phyloP scores from a whole-genome alignment of 2,113 vertebrate genomes.

The Condylura cristata region DNA sequence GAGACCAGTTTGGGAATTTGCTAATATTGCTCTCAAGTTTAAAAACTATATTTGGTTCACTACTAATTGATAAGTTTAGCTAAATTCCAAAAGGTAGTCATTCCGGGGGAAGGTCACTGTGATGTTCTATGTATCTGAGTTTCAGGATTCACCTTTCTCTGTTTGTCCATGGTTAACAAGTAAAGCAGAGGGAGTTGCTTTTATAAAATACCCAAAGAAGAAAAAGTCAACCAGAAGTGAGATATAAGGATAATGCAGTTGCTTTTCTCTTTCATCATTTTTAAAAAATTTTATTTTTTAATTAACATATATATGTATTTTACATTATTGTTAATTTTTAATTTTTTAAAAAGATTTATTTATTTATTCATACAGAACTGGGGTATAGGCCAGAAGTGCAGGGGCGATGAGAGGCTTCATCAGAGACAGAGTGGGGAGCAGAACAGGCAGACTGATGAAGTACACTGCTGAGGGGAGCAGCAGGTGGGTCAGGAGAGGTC shows the following conservation, averaged over 20 bases:
- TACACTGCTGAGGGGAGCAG: too few species aligned
- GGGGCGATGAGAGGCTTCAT: too few species aligned
- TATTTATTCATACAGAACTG: too few species aligned
- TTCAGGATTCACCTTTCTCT: neutral
- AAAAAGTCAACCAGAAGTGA: neutral
- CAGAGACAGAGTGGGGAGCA: too few species aligned
- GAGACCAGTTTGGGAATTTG: neutral
- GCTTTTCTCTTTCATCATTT: neutral
- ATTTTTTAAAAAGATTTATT: too few species aligned
- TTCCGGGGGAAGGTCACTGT: too few species aligned
- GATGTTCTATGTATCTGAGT: neutral
- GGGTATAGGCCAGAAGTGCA: too few species aligned
- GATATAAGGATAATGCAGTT: neutral
- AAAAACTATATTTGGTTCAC: neutral
- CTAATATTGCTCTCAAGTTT: neutral
- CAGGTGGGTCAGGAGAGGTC: too few species aligned
- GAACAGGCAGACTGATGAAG: too few species aligned
- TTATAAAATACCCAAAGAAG: neutral
- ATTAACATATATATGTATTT: too few species aligned
- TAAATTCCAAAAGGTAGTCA: neutral
- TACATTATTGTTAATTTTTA: too few species aligned
- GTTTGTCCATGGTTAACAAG: neutral
- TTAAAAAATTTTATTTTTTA: too few species aligned
- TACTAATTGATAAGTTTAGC: neutral
- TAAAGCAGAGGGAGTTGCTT: neutral